These are phyloP conservation scores for Drosophila tristis DNA, from an alignment of 1,140 invertebrate species.

Conservation along the genomic window DNA sequence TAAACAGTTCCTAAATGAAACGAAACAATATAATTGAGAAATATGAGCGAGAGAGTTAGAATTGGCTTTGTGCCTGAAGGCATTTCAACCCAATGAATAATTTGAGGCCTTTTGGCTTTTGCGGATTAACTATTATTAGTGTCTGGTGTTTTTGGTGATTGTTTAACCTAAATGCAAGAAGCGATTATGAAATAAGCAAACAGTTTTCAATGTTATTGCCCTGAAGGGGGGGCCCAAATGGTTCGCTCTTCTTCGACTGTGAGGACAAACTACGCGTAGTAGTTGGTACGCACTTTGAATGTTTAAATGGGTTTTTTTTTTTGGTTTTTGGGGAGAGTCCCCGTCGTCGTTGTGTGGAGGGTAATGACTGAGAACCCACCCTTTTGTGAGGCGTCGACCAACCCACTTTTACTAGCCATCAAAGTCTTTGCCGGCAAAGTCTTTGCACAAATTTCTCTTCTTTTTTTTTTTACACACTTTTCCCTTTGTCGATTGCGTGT, in stretches of 20 bases:
- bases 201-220: slow-evolving; percentile 36
- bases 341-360: slow-evolving; percentile 21
- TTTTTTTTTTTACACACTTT: slow-evolving; percentile 10
- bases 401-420: slow-evolving; percentile 29
- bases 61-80: slow-evolving; percentile 5
- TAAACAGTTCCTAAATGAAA: slow-evolving; percentile 45
- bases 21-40: not conserved
- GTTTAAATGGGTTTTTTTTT: slow-evolving; percentile 2
- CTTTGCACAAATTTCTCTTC: slow-evolving; percentile 22
- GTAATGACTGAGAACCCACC: slow-evolving; percentile 31
- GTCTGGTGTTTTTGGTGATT: slow-evolving; percentile 14
- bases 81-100: slow-evolving; percentile 13
- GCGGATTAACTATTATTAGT: not conserved
- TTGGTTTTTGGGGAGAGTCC: slow-evolving; percentile 5
- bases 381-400: slow-evolving; percentile 15
- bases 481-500: slow-evolving; percentile 19
- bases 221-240: not conserved
- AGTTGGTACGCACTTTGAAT: slow-evolving; percentile 3
- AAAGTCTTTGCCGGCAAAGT: slow-evolving; percentile 31
- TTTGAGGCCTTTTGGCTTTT: not conserved
- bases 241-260: no score
- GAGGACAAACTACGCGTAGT: not conserved
- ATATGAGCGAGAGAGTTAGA: not conserved
- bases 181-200: slow-evolving; percentile 76
- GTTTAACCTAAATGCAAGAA: slow-evolving; percentile 69